Conservation (phyloP, 1,140 invertebrate genomes). For the Lasioglossum baleicum region DNA sequence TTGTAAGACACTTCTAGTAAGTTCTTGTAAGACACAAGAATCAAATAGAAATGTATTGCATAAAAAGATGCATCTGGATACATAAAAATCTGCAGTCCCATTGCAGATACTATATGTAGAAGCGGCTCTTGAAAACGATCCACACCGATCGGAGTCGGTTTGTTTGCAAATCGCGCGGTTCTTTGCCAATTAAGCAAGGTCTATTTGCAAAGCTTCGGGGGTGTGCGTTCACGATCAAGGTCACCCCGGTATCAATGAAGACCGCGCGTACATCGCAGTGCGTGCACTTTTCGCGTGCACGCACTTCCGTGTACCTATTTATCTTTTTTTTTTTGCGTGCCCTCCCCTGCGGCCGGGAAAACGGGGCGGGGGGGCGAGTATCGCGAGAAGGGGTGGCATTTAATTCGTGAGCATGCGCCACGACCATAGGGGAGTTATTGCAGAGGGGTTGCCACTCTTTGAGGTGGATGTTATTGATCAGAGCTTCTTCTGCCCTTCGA, state of each 20-base stretch:
- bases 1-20: too few relatives aligned
- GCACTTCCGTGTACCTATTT: slow-evolving; percentile 31
- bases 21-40: too few relatives aligned
- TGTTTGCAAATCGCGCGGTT: too few relatives aligned
- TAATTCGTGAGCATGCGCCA: slow-evolving; percentile 61
- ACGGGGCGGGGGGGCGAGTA: slow-evolving; percentile 2
- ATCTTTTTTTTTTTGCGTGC: background rate
- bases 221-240: slow-evolving; percentile 53
- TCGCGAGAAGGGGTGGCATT: slow-evolving; percentile 40
- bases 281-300: background rate
- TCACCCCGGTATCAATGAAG: slow-evolving; percentile 35
- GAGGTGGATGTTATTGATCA: slow-evolving; percentile 61
- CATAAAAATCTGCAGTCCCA: too few relatives aligned
- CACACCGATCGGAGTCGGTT: too few relatives aligned
- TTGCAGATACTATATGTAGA: too few relatives aligned
- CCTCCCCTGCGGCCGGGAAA: background rate
- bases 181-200: too few relatives aligned
- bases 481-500: slow-evolving; percentile 48
- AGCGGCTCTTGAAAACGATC: too few relatives aligned
- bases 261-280: background rate
- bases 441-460: slow-evolving; percentile 50
- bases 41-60: too few relatives aligned
- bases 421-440: slow-evolving; percentile 53
- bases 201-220: background rate
- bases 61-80: too few relatives aligned